A percentile compares a stretch with the other conserved stretches of the same genome.
Evolutionary conservation across 2,113 vertebrate species (phyloP).

Genomic region (Cyanistes caeruleus): DNA sequence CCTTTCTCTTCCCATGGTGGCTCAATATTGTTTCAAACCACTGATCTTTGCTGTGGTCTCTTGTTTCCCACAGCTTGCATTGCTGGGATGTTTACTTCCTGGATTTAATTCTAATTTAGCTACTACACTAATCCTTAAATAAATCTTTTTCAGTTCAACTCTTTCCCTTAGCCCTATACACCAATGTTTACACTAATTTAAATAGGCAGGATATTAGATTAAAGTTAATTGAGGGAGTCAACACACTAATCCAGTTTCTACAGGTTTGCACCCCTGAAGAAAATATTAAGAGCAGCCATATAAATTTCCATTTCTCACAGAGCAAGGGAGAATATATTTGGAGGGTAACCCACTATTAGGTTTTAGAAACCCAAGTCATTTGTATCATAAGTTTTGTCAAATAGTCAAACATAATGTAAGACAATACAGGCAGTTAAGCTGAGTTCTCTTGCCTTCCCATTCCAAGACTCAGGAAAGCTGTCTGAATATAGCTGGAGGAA

Average conservation of each 20-base stretch:
- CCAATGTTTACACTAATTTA: conserved; percentile 73
- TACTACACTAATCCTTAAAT: conserved; percentile 75
- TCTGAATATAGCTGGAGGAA: not conserved
- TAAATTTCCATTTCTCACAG: conserved; percentile 24
- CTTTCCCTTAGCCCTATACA: conserved; percentile 60
- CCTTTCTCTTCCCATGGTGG: conserved; percentile 40
- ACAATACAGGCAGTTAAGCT: not conserved
- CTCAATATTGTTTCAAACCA: conserved; percentile 62
- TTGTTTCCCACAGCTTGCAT: conserved; percentile 70
- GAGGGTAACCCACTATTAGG: not conserved
- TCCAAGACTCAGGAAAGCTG: not conserved
- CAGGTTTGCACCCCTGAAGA: conserved; percentile 65
- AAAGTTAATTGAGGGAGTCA: conserved; percentile 74
- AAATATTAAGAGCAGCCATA: conserved; percentile 49
- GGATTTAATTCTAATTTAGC: conserved; percentile 74
- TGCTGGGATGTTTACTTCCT: conserved; percentile 74
- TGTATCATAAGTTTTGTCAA: conserved; percentile 6
- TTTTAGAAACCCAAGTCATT: conserved; percentile 24
- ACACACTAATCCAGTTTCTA: conserved; percentile 70
- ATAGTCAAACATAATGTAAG: not conserved
- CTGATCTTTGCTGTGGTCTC: conserved; percentile 60
- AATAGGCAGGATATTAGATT: conserved; percentile 78
- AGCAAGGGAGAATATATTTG: not conserved
- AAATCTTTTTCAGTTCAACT: conserved; percentile 73
- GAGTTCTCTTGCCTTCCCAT: not conserved